A percentile compares a stretch with the other conserved stretches of the same genome.
phyloP scores from a whole-genome alignment of 1,140 invertebrate species.

The Drosophila miranda region DNA sequence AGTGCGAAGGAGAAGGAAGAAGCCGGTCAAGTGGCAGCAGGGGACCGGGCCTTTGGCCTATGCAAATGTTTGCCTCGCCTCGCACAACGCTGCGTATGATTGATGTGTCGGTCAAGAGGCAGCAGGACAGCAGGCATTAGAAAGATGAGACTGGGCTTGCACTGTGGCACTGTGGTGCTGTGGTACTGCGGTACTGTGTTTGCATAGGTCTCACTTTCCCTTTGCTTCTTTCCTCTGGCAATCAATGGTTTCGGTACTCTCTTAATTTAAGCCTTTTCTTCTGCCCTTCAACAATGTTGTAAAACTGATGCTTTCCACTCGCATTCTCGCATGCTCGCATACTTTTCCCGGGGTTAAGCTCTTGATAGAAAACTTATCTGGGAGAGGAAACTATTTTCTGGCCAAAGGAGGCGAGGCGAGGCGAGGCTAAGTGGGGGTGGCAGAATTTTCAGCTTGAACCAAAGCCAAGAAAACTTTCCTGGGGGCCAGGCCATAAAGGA shows the following conservation, averaged over 20 bases:
- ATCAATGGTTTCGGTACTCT: conserved; percentile 20
- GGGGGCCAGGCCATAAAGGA: conserved; percentile 5
- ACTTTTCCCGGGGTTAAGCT: conserved; percentile 2
- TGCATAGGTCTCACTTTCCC: conserved; percentile 13
- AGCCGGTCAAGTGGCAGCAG: conserved; percentile 41
- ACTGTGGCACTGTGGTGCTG: too few relatives aligned
- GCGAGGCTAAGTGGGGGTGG: too few relatives aligned
- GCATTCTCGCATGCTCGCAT: background rate
- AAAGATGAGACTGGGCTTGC: too few relatives aligned
- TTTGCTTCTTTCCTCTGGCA: background rate
- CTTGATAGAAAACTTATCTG: conserved; percentile 1
- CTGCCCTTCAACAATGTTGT: conserved; percentile 14
- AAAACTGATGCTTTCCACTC: conserved; percentile 3
- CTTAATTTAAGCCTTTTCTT: conserved; percentile 26
- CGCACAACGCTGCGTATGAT: conserved; percentile 70
- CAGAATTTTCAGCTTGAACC: background rate
- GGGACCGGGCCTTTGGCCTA: conserved; percentile 30
- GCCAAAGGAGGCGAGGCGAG: background rate
- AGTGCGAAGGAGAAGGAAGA: background rate
- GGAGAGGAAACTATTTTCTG: conserved; percentile 32
- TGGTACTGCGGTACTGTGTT: background rate
- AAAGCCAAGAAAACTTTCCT: conserved; percentile 22
- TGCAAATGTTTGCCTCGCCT: conserved; percentile 62
- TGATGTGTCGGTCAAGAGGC: conserved; percentile 61
- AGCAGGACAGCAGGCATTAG: too few relatives aligned